A percentile compares a stretch with the other conserved stretches of the same genome.
phyloP scores from a whole-genome alignment of 2,113 vertebrate genomes.

The Physeter macrocephalus region DNA sequence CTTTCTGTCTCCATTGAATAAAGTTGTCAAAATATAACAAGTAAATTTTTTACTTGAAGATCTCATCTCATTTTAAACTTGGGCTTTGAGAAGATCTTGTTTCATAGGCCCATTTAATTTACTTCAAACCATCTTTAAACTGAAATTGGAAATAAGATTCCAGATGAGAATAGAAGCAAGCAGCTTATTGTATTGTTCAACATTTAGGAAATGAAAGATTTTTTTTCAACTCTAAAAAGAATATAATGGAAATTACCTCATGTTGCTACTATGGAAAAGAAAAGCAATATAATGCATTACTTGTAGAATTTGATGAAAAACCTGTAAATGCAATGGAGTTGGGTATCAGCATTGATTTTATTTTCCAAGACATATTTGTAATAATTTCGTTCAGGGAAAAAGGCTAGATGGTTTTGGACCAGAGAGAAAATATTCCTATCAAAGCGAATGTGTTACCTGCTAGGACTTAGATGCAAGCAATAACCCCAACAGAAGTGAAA shows the following conservation, averaged over 20 bases:
- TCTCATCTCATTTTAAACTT: constrained; percentile 36
- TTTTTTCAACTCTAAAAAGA: constrained; percentile 43
- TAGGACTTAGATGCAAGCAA: not conserved
- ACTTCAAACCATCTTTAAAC: constrained; percentile 33
- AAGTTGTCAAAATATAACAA: constrained; percentile 12
- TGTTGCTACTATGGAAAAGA: constrained; percentile 37
- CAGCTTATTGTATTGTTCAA: not conserved
- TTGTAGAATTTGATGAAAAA: constrained; percentile 47
- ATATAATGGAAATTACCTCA: constrained; percentile 43
- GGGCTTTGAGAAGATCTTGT: constrained; percentile 47
- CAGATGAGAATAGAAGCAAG: constrained; percentile 34
- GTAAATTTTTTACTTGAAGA: constrained; percentile 15
- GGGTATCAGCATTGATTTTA: constrained; percentile 63
- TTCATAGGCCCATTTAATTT: constrained; percentile 44
- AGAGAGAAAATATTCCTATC: constrained; percentile 50
- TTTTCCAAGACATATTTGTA: constrained; percentile 58
- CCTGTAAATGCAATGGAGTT: constrained; percentile 3
- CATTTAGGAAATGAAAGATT: constrained; percentile 49
- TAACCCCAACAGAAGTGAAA: not conserved
- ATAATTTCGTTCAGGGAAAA: constrained; percentile 59
- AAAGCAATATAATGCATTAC: constrained; percentile 51
- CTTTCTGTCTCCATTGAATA: not conserved
- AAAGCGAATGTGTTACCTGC: not conserved
- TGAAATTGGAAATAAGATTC: constrained; percentile 49
- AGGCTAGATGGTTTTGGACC: constrained; percentile 29